Base-by-base conservation (phyloP, 2,113 vertebrate species). In the Muntiacus reevesi region DNA sequence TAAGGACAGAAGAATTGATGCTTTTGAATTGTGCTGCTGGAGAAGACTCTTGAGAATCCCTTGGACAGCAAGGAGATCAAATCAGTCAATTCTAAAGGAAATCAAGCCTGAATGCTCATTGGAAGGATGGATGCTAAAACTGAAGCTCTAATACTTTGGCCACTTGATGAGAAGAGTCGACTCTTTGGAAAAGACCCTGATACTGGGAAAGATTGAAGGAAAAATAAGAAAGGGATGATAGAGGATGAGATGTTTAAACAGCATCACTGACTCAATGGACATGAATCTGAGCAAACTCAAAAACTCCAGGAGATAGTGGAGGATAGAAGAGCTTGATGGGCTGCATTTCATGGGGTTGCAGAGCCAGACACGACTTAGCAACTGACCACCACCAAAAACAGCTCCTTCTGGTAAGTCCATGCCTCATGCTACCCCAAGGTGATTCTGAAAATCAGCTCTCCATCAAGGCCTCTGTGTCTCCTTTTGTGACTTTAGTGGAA, bases 401-500 rank as follows among this genome's bases (percentile, higher is more conserved):
- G 40, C 40, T 76, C 71, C 10, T 84, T 59, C 40, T 33, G 50
- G 21, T 1, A 87, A 79, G 33, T 9, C 15, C 19, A 1, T 17
- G 11, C 30, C 60, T 45, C 16, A 1, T 11, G 60, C 0, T 2
- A 3, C 3, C 10, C 12, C 21, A 3, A 5, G 1, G 5, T 55
- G 50, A 50, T 76, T 33, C 8, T 43, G 11, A 90, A 36, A 3
- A 13, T 43, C 36, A 59, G 27, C 16, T 50, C 27, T 47, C 6
- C 7, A 28, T 21, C 2, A 30, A 10, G 43, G 3, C 21, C 30
- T 47, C 23, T 25, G 13, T n/a, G 4, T 33, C 7, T 60, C 59
- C 62, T 43, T 36, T 36, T 36, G 11, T 33, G 21, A 43, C 23
- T n/a, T 84, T 12, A 15, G 4, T 27, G 4, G 19, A 8, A 57